These are phyloP conservation scores for Vanessa cardui DNA, from an alignment of 2,888 invertebrate genomes.

Conservation along the genomic window DNA sequence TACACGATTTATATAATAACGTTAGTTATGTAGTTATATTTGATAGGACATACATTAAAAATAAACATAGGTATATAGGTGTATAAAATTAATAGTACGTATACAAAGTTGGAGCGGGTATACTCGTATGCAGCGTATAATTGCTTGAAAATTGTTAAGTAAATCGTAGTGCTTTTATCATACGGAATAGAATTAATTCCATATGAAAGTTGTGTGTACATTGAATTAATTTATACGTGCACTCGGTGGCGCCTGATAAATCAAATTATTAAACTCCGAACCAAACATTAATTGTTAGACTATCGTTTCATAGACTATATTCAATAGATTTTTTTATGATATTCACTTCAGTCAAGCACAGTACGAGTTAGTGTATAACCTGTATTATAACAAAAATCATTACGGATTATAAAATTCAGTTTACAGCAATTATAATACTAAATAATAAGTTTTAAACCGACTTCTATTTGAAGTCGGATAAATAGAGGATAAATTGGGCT, in stretches of 20 bases:
- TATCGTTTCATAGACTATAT: constrained; percentile 7
- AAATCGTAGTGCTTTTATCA: constrained; percentile 15
- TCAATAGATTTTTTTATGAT: background rate
- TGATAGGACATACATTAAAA: too few species aligned
- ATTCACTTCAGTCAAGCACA: background rate
- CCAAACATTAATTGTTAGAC: constrained; percentile 22
- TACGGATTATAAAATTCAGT: too few species aligned
- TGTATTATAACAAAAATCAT: too few species aligned
- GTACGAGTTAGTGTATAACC: too few species aligned
- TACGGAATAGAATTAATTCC: constrained; percentile 5
- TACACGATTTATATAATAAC: too few species aligned
- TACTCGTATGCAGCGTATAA: background rate
- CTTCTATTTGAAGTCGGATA: too few species aligned
- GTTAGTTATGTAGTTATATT: too few species aligned
- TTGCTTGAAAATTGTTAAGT: background rate
- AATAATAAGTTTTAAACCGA: too few species aligned
- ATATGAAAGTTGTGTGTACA: constrained; percentile 23
- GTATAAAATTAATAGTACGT: too few species aligned
- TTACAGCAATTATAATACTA: too few species aligned
- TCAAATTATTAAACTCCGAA: constrained; percentile 33
- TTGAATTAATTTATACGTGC: constrained; percentile 27
- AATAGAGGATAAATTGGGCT: too few species aligned
- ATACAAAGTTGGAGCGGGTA: background rate
- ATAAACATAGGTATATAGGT: too few species aligned
- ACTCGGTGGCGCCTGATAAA: constrained; percentile 23